Evolutionary conservation across 2,888 invertebrate species (phyloP).

Genomic region (Rhingia campestris): DNA sequence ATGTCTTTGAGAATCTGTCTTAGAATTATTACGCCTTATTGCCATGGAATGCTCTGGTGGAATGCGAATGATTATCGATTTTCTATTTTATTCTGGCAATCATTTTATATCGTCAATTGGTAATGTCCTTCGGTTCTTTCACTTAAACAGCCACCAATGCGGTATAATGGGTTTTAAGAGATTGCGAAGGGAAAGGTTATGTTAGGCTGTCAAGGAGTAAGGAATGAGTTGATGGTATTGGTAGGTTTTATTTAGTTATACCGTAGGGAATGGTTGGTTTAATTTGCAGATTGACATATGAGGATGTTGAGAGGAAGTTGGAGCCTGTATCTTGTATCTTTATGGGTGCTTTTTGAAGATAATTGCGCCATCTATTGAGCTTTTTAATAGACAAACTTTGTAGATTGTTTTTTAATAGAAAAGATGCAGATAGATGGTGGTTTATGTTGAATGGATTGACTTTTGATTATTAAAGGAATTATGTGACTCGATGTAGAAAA

Average conservation of each 20-base stretch:
- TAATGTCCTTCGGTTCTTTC: slow-evolving; percentile 9
- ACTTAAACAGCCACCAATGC: slow-evolving; percentile 14
- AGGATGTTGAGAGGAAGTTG: neutral
- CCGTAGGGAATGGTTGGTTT: slow-evolving; percentile 16
- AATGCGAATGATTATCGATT: slow-evolving; percentile 57
- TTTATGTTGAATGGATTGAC: too few species aligned
- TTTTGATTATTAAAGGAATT: too few species aligned
- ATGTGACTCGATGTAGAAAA: too few species aligned
- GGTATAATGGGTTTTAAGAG: slow-evolving; percentile 2
- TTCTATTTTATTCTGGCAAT: slow-evolving; percentile 60
- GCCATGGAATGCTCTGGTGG: slow-evolving; percentile 20
- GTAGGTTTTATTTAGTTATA: neutral
- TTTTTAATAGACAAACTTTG: too few species aligned
- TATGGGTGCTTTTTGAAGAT: too few species aligned
- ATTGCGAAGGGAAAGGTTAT: slow-evolving; percentile 9
- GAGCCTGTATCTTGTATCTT: neutral
- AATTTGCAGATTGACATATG: slow-evolving; percentile 12
- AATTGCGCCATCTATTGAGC: too few species aligned
- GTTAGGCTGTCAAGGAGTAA: neutral
- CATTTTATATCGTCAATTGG: slow-evolving; percentile 59
- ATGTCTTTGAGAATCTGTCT: slow-evolving; percentile 51
- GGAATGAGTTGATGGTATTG: neutral
- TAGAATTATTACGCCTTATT: slow-evolving; percentile 53
- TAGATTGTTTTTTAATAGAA: too few species aligned
- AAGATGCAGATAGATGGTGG: too few species aligned